phyloP scores from a whole-genome alignment of 2,888 invertebrate species.

The Bhutanitis thaidina region DNA sequence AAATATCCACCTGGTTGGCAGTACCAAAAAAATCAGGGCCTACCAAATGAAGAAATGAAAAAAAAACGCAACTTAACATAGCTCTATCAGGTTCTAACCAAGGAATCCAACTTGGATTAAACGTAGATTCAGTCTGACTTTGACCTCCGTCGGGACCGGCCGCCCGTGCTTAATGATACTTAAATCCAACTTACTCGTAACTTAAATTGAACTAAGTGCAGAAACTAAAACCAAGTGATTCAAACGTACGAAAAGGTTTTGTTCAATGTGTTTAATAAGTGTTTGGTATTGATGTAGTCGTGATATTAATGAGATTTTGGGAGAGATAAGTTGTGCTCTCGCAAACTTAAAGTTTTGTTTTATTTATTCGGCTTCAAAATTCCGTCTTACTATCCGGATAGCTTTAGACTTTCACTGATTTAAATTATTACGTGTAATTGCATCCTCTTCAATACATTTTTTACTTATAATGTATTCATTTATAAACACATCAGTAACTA shows the following conservation, averaged over 20 bases:
- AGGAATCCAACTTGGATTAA: conserved; percentile 12
- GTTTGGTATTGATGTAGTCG: background rate
- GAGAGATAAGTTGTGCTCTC: background rate
- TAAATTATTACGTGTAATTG: background rate
- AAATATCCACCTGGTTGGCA: background rate
- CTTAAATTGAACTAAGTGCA: conserved; percentile 34
- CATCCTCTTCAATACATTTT: no score
- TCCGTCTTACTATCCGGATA: background rate
- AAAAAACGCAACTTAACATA: background rate
- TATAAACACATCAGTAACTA: no score
- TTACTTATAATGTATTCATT: no score
- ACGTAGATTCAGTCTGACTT: conserved; percentile 40
- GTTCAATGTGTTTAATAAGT: background rate
- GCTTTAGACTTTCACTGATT: conserved; percentile 11
- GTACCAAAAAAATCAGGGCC: conserved; percentile 8
- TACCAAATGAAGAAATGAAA: background rate
- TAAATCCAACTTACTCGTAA: conserved; percentile 42
- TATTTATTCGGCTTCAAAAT: background rate
- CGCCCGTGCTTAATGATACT: conserved; percentile 30
- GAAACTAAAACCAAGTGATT: conserved; percentile 15
- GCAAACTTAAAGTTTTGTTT: background rate
- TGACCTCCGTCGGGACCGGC: conserved; percentile 34
- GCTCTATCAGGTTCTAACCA: conserved; percentile 16
- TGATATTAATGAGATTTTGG: background rate
- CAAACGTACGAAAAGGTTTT: background rate